Base-by-base conservation (phyloP, 2,113 vertebrate genomes). In the Nettapus auritus region DNA sequence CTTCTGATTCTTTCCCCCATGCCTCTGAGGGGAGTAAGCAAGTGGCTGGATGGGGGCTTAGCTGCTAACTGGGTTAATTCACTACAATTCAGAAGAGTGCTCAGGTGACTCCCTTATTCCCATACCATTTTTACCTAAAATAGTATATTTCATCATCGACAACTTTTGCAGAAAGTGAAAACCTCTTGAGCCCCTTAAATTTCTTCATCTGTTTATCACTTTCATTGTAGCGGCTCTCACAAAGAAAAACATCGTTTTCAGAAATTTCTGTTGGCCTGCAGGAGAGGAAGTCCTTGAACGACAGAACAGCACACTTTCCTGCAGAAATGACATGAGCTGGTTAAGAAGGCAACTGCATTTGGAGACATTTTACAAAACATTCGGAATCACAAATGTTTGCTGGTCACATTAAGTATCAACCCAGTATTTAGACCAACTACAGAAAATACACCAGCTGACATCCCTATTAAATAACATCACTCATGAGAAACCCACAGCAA, bases 191-290 rank as follows among this genome's bases (percentile, higher is more conserved):
- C 38, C 99, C 99, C 94, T 99, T 99, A 90, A 99, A 99, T 88
- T 99, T 99, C 98, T 99, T 99, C 99, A 99, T 99, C 76, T 99
- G 99, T 89, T 99, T 99, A 97, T 99, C 99, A 4, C 98, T 99
- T 91, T 99, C 99, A 5, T 99, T 99, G 98, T 99, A 99, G 94
- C 99, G 99, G 88, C 99, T 99, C 98, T 99, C 99, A 75, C 99
- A 99, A 55, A 99, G 99, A 26, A 99, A 97, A 91, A 99, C 98
- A 4, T 99, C 98, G 14, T 99, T 99, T 97, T 99, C 99, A 20
- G 98, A 97, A 83, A 99, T 99, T 97, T 99, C 99, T 66, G 99
- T 99, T 53, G 99, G 99, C 91, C 99, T 99, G 95, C 99, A 99
- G 53, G 99, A 99, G 68, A 99, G 97, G 96, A 99, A 99, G 96